Evolutionary conservation across 30 jellyfish, hydroid and myxozoan species (phyloP).

Genomic region (Hydractinia symbiolongicarpus): DNA sequence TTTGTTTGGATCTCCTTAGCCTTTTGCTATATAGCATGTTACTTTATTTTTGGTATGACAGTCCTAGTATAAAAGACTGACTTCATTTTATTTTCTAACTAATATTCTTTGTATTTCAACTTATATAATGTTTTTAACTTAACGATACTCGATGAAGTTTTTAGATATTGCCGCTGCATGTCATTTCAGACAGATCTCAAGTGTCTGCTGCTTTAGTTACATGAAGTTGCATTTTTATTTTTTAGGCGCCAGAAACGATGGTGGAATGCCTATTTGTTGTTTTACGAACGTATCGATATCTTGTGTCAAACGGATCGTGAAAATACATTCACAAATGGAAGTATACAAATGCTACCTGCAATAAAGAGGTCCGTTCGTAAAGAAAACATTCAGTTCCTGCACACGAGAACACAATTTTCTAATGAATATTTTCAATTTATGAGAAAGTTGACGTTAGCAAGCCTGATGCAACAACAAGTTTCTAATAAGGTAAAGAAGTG

Average conservation of each 20-base stretch:
- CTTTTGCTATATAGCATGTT: too few species aligned
- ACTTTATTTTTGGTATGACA: too few species aligned
- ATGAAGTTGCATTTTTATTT: not conserved
- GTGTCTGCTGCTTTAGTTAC: too few species aligned
- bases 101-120: too few species aligned
- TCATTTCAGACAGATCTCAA: too few species aligned
- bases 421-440: conserved; percentile 81
- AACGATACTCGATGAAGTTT: too few species aligned
- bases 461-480: conserved; percentile 29
- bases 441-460: conserved; percentile 68
- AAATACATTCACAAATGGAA: conserved; percentile 44
- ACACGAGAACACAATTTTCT: conserved; percentile 82
- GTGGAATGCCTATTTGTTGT: conserved; percentile 94
- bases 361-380: conserved; percentile 79
- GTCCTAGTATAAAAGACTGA: too few species aligned
- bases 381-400: conserved; percentile 87
- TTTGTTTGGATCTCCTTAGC: too few species aligned
- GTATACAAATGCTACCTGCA: conserved; percentile 63
- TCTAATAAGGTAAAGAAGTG: not conserved
- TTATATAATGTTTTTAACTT: too few species aligned
- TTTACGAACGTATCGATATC: conserved; percentile 81
- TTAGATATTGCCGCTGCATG: too few species aligned
- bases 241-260: conserved; percentile 89
- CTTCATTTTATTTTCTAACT: too few species aligned
- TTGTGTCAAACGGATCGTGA: conserved; percentile 38